phyloP scores from a whole-genome alignment of 2,113 vertebrate species.

The Corydoras maculifer region DNA sequence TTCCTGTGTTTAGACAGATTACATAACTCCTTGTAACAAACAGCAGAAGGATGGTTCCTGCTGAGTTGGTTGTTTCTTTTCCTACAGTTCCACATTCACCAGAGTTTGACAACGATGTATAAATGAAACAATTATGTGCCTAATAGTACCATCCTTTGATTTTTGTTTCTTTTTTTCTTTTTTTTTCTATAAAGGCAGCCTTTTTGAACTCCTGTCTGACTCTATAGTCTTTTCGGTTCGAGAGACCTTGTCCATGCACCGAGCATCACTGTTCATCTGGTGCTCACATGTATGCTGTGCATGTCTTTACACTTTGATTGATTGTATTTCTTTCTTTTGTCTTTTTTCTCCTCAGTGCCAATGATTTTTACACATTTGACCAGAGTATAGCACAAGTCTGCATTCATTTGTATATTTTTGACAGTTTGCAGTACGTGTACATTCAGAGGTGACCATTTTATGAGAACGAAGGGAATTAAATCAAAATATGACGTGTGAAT shows the following conservation, averaged over 20 bases:
- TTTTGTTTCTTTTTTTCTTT: conserved; percentile 25
- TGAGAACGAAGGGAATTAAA: conserved; percentile 67
- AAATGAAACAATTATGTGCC: conserved; percentile 74
- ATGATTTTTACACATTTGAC: conserved; percentile 73
- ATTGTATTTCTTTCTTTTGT: conserved; percentile 38
- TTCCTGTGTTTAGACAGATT: conserved; percentile 57
- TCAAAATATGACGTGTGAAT: conserved; percentile 67
- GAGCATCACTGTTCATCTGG: conserved; percentile 49
- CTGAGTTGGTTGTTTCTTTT: conserved; percentile 40
- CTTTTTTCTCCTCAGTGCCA: conserved; percentile 60
- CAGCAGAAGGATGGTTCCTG: conserved; percentile 44
- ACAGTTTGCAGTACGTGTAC: conserved; percentile 76
- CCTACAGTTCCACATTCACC: conserved; percentile 59
- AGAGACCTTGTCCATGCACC: conserved; percentile 57
- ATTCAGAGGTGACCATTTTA: conserved; percentile 76
- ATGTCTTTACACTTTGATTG: conserved; percentile 67
- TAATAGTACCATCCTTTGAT: conserved; percentile 69
- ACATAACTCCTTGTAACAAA: conserved; percentile 57
- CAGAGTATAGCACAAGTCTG: conserved; percentile 78
- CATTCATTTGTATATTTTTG: conserved; percentile 78
- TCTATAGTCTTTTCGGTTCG: conserved; percentile 59
- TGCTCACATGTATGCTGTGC: conserved; percentile 68
- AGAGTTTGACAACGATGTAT: conserved; percentile 68
- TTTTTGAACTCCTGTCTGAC: conserved; percentile 54
- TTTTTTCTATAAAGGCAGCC: conserved; percentile 52